Evolutionary conservation across 2,888 invertebrate species (phyloP), one percentile per base, ranked within the genome.

Genomic region (Zaprionus lineosus): DNA sequence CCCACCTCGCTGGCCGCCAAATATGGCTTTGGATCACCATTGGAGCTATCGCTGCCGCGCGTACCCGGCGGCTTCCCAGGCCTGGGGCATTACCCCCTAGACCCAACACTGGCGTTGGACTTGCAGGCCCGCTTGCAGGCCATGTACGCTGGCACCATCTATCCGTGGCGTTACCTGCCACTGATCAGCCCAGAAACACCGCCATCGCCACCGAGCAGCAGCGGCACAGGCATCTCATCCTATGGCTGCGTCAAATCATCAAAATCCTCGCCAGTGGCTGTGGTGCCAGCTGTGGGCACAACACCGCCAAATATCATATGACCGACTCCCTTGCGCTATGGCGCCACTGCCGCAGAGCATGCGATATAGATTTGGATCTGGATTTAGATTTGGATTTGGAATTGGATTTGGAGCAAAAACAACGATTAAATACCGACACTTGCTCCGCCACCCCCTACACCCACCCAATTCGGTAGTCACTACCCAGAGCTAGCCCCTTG

Each of bases 281-380:
- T 40, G n/a, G 26, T 64, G 34, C 77, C 77, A 12, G 62, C 66
- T 33, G 55, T 77, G 24, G 62, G 77, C 28, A 86, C 86, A 58
- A 84, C 86, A 24, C 87, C 89, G 31, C 87, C 89, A 1, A 90
- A 88, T 70, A 88, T 90, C 63, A 90, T 90, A 88, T 90, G 90
- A 90, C 90, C 90, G 83, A 90, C 90, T 88, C 90, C 90, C 24
- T 64, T 90, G 86, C 90, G 90, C 84, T 90, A 86, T 73, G 89
- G 89, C 82, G 88, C 89, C 63, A 81, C 87, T 60, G 84, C 87
- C 47, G 87, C 87, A n/a, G 89, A 88, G 74, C 88, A 88, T 65
- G 88, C 87, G 74, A 87, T 89, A 51, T 89, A 72, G 50, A 65
- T 11, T 24, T 36, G 33, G 34, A 50, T n/a, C 36, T n/a, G n/a